Percentiles rank a stretch among this genome's conserved stretches.
Evolutionary conservation across 2,797 vertebrate species (phyloP).

Genomic region (Hippocampus kuda): DNA sequence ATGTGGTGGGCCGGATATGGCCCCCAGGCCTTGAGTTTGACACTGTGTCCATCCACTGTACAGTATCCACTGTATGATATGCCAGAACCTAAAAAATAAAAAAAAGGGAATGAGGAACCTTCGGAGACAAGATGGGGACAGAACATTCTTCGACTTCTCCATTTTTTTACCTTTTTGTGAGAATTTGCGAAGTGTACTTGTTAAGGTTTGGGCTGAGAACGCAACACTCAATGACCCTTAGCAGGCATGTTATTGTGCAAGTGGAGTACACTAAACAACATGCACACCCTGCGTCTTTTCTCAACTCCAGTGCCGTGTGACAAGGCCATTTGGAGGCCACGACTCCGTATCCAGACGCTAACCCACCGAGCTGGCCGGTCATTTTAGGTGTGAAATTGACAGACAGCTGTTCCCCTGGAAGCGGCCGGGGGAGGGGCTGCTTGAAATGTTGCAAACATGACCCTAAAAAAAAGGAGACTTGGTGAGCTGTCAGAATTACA

Average conservation of each 20-base stretch:
- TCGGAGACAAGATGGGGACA: neutral
- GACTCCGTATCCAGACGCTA: neutral
- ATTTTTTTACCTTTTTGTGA: neutral
- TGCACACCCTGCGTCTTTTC: neutral
- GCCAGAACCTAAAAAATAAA: too few relatives aligned
- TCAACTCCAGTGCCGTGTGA: neutral
- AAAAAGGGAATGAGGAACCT: neutral
- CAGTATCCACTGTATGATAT: too few relatives aligned
- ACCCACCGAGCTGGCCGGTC: neutral
- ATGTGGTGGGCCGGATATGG: too few relatives aligned
- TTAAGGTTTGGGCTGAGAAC: neutral
- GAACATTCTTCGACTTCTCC: neutral
- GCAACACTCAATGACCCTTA: neutral
- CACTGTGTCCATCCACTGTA: too few relatives aligned
- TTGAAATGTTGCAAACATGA: conserved; percentile 3
- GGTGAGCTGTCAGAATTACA: neutral
- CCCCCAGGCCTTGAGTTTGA: too few relatives aligned
- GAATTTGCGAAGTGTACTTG: too few relatives aligned
- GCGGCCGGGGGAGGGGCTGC: conserved; percentile 6
- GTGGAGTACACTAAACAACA: neutral
- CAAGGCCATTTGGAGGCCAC: conserved; percentile 25
- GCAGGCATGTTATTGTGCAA: neutral
- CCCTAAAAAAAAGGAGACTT: neutral
- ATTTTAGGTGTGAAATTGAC: conserved; percentile 6
- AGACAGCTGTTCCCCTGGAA: conserved; percentile 20